Evolutionary conservation across 2,113 vertebrate species (phyloP), one percentile per base, ranked within the genome.

Genomic region (Pardalotus punctatus): DNA sequence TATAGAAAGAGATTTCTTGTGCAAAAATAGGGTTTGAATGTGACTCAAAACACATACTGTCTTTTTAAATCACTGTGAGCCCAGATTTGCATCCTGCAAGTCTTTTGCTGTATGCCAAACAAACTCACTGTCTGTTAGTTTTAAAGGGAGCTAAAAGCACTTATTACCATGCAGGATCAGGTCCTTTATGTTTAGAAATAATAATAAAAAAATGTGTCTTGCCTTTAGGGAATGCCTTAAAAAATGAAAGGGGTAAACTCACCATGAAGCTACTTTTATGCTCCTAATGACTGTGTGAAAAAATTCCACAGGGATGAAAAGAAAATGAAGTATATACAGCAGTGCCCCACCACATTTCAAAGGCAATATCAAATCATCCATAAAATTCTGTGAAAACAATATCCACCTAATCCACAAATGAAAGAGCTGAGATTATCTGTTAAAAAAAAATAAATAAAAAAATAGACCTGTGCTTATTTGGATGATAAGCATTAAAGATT

Each of bases 261-360:
- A 71, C 73, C 9, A 7, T 82, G 64, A 86, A 90, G 60, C 73
- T 95, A 69, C 89, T 94, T 91, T 91, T 82, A 35, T 95, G 40
- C 28, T 94, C 19, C 60, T 96, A 96, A 95, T 93, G 76, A 92
- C 76, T 81, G 47, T 74, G 43, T 64, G n/a, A 92, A 92, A 95
- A 94, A 93, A 88, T 69, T 89, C 82, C 70, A 58, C 70, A 81
- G 66, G 80, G 40, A 73, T 96, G 86, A 94, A 93, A 94, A 51
- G 57, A 74, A 95, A 90, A 90, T 81, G 48, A 88, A 92, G 67
- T 84, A 97, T 96, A 97, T 93, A 78, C 43, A 81, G 67, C 54
- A 88, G 36, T 96, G 57, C 28, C 50, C 48, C 48, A 78, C 48
- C 47, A 81, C 17, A 27, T 96, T 95, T 95, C 71, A 96, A 93